These are phyloP conservation scores for Bolborhynchus lineola DNA, from an alignment of 2,113 vertebrate genomes.

Conservation along the genomic window DNA sequence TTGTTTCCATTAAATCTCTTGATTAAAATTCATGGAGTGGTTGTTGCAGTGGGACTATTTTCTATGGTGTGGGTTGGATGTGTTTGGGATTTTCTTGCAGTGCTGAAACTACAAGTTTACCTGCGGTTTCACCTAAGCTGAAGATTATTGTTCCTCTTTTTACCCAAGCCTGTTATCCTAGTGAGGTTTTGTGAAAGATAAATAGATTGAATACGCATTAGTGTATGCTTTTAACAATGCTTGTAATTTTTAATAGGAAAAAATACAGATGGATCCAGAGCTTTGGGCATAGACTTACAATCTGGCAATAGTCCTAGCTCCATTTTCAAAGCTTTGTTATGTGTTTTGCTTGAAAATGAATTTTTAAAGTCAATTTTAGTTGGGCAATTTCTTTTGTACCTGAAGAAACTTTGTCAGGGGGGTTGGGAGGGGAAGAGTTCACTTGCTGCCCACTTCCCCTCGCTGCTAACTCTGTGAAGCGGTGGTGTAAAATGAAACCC, in stretches of 20 bases:
- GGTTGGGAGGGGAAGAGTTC: background rate
- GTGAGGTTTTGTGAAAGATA: background rate
- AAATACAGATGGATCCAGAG: background rate
- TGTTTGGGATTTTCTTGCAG: background rate
- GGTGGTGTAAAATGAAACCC: constrained; percentile 23
- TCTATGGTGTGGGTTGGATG: background rate
- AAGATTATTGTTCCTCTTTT: background rate
- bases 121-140: background rate
- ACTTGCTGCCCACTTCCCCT: background rate
- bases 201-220: background rate
- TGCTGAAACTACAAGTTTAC: background rate
- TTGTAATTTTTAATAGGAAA: background rate
- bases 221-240: background rate
- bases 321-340: background rate
- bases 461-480: background rate
- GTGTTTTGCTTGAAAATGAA: background rate
- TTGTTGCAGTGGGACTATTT: background rate
- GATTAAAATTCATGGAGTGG: background rate
- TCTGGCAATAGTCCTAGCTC: background rate
- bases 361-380: background rate
- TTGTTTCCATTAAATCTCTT: background rate
- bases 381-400: background rate
- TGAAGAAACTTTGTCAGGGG: background rate
- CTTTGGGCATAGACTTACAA: background rate
- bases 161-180: background rate